A percentile compares a stretch with the other conserved stretches of the same genome.
Evolutionary conservation across 2,113 vertebrate species (phyloP).

Genomic region (Periophthalmus modestus): DNA sequence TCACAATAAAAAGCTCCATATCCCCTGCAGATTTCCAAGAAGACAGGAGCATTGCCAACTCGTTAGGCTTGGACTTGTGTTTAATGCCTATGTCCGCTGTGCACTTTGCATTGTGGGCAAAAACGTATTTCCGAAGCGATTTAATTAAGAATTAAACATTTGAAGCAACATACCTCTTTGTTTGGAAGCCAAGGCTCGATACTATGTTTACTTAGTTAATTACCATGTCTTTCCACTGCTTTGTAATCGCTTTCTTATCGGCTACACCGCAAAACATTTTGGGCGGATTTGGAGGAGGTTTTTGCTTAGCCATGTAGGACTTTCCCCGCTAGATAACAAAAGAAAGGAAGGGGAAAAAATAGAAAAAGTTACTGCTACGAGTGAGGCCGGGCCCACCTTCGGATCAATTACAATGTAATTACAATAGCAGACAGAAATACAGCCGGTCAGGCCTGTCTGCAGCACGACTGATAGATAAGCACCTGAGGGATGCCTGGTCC

Average conservation of each 20-base stretch:
- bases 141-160: constrained; percentile 12
- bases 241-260: constrained; percentile 18
- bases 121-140: constrained; percentile 12
- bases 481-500: constrained; percentile 68
- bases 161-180: constrained; percentile 5
- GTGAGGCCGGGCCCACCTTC: constrained; percentile 37
- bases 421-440: constrained; percentile 73
- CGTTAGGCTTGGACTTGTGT: neutral
- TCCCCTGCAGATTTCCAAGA: neutral
- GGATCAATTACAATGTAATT: constrained; percentile 76
- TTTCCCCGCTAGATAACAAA: constrained; percentile 44
- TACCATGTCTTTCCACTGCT: constrained; percentile 6
- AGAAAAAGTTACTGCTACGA: constrained; percentile 51
- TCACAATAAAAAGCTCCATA: neutral
- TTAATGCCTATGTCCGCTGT: neutral
- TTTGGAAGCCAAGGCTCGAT: constrained; percentile 1
- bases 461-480: constrained; percentile 70
- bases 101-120: constrained; percentile 3
- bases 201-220: constrained; percentile 13
- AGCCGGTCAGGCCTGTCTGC: constrained; percentile 66
- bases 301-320: constrained; percentile 24
- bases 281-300: constrained; percentile 23
- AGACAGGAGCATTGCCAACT: neutral
- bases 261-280: neutral
- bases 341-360: constrained; percentile 25